Evolutionary conservation across 2,113 vertebrate species (phyloP).

Genomic region (Reinhardtius hippoglossoides): DNA sequence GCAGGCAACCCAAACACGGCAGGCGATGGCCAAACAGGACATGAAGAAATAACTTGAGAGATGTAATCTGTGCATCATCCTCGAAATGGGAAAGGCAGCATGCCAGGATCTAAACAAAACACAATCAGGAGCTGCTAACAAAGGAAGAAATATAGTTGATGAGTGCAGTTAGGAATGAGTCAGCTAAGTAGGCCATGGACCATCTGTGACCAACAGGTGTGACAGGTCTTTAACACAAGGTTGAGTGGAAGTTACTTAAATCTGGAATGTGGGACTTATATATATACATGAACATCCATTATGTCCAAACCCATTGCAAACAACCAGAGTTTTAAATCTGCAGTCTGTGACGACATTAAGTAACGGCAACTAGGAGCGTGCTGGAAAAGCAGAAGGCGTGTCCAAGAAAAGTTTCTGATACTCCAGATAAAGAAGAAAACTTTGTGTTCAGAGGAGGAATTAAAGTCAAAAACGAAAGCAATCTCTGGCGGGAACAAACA

Average conservation of each 20-base stretch:
- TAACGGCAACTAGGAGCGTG: no score
- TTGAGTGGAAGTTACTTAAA: constrained; percentile 4
- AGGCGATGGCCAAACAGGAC: constrained; percentile 43
- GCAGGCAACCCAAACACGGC: constrained; percentile 48
- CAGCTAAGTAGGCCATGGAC: neutral
- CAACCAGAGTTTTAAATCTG: no score
- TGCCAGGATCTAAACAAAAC: constrained; percentile 18
- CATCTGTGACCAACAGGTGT: neutral
- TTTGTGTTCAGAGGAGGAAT: no score
- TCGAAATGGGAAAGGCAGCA: constrained; percentile 13
- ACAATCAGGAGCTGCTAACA: constrained; percentile 11
- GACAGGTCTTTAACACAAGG: neutral
- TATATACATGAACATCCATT: neutral
- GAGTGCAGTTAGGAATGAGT: neutral
- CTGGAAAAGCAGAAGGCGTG: no score
- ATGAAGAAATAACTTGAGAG: constrained; percentile 43
- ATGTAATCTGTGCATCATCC: constrained; percentile 47
- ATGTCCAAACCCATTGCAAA: neutral
- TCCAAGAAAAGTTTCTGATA: no score
- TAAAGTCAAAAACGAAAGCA: neutral
- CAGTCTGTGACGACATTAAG: no score
- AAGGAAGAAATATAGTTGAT: constrained; percentile 11
- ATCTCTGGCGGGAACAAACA: neutral
- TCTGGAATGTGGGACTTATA: neutral
- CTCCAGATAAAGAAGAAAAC: no score